Evolutionary conservation across 2,888 invertebrate species (phyloP), one percentile per base, ranked within the genome.

Genomic region (Mystacides longicornis): DNA sequence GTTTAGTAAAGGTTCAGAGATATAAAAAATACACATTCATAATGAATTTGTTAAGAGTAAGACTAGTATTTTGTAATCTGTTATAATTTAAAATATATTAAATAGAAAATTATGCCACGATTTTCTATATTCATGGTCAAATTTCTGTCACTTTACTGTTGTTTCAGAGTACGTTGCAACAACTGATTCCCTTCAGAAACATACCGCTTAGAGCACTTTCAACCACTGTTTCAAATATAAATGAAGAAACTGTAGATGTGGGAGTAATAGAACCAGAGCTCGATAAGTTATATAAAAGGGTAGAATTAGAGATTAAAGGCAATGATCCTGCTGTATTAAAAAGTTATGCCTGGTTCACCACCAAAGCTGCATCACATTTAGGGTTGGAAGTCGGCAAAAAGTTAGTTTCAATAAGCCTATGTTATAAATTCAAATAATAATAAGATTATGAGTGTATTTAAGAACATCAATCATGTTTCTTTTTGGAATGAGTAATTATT

Each of bases 271-370:
- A 51, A n/a, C 16, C 58, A 7, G 80, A 82, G 67, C 67, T 76
- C 5, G 93, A 93, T 66, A 89, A 87, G 69, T 75, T 97, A 37
- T 95, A 83, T 66, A 89, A 87, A 71, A 81, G 81, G 64, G 74
- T 97, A 7, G 89, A 91, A 69, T 68, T 97, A 56, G 95, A 97
- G 75, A 79, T 94, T 64, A 81, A 87, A 67, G 89, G 93, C 16
- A 85, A 93, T 66, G 96, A 97, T 69, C 83, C 83, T 1, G 89
- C 88, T 0, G 93, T 97, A 0, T 71, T 97, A 20, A 82, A 86
- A 60, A 96, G 95, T 73, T 98, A 93, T 68, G 83, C 86, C 14
- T 83, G 83, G 78, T 97, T 94, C 74, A 84, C 91, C 21, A 78
- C 81, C 3, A 84, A 85, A 55, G 86, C 93, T 27, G 93, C 94